Evolutionary conservation across 2,113 vertebrate genomes (phyloP).

Genomic region (Felis chaus): DNA sequence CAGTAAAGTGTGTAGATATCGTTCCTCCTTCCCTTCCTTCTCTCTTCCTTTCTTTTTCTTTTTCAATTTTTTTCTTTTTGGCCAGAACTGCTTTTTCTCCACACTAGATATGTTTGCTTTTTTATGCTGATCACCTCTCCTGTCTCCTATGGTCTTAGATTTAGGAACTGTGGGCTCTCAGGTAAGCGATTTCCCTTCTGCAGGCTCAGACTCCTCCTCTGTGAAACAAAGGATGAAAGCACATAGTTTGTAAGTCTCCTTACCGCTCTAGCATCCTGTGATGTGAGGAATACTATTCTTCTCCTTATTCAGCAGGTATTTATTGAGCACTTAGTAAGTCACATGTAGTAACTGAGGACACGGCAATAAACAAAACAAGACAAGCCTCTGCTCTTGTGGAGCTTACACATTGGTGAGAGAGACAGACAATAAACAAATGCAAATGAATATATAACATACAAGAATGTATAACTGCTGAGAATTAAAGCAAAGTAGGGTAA

Average conservation of each 20-base stretch:
- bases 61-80: background rate
- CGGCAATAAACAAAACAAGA: background rate
- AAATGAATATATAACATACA: background rate
- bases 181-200: background rate
- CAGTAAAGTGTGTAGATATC: background rate
- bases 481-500: background rate
- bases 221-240: background rate
- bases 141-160: background rate
- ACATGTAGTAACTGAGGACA: background rate
- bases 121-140: background rate
- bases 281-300: background rate
- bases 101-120: background rate
- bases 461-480: background rate
- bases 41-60: too few species aligned
- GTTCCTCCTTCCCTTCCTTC: too few species aligned
- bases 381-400: background rate
- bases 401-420: background rate
- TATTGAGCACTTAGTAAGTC: background rate
- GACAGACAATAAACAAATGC: background rate
- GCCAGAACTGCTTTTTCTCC: background rate
- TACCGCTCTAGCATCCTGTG: background rate
- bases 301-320: background rate
- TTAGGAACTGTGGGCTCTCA: background rate
- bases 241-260: background rate
- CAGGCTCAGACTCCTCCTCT: background rate